These are phyloP conservation scores for Dromas ardeola DNA, from an alignment of 2,113 vertebrate species.

Conservation along the genomic window DNA sequence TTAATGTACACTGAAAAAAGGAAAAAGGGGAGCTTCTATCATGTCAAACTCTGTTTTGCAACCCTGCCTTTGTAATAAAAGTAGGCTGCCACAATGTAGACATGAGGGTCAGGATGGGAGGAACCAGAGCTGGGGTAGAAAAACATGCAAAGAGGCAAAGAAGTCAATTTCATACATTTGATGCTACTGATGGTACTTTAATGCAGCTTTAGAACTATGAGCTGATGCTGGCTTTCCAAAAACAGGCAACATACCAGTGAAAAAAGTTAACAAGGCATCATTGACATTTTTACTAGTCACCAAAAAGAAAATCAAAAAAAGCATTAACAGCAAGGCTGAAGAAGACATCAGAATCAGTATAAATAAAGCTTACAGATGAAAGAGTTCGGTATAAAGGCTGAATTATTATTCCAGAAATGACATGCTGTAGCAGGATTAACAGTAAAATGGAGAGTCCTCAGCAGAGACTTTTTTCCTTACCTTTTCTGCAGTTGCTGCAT, in stretches of 20 bases:
- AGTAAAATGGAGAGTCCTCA: neutral
- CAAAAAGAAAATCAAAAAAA: neutral
- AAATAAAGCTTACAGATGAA: neutral
- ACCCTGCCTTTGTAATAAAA: neutral
- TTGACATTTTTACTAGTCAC: neutral
- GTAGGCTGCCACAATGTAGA: neutral
- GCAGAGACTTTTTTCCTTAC: neutral
- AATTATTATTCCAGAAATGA: neutral
- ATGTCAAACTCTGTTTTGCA: neutral
- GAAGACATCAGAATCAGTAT: neutral
- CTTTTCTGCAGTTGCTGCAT: conserved; percentile 6
- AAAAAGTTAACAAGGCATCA: neutral
- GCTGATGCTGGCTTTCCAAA: neutral
- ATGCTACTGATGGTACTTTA: neutral
- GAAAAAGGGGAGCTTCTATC: neutral
- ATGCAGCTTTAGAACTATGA: neutral
- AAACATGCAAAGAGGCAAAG: neutral
- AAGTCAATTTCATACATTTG: neutral
- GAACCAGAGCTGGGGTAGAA: neutral
- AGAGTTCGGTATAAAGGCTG: neutral
- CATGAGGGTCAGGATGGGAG: neutral
- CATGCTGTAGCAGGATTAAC: neutral
- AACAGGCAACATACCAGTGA: neutral
- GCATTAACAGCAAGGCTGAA: neutral
- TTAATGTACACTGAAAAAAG: neutral